phyloP scores from a whole-genome alignment of 2,888 invertebrate species.

The Neria commutata region DNA sequence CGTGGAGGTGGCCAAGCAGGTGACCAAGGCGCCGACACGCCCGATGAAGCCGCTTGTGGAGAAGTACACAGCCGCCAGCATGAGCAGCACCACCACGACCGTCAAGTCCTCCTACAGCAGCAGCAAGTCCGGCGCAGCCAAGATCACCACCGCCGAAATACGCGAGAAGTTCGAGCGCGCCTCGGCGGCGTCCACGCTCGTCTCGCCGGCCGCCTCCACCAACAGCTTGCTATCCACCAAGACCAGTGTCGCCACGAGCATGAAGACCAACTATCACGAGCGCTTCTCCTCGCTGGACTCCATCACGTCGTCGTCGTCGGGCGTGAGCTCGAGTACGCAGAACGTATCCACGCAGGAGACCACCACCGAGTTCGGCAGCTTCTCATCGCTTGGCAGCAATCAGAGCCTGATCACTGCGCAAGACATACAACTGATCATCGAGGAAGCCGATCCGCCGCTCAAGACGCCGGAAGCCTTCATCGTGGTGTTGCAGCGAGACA shows the following conservation, averaged over 20 bases:
- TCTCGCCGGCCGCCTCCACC: constrained; percentile 25
- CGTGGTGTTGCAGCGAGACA: constrained; percentile 71
- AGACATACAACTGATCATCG: constrained; percentile 70
- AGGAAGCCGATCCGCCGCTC: constrained; percentile 71
- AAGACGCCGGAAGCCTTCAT: constrained; percentile 69
- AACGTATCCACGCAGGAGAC: constrained; percentile 60
- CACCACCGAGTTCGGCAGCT: constrained; percentile 61
- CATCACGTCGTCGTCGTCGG: constrained; percentile 60
- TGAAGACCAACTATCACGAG: constrained; percentile 52
- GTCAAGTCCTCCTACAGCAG: not conserved
- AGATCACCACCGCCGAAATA: constrained; percentile 56
- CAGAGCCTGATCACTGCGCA: constrained; percentile 62
- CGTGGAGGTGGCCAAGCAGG: constrained; percentile 48
- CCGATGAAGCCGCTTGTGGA: constrained; percentile 35
- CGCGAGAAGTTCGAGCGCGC: constrained; percentile 57
- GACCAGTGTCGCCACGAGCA: constrained; percentile 5
- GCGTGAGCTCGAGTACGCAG: constrained; percentile 59
- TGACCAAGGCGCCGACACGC: constrained; percentile 26
- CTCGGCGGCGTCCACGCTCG: constrained; percentile 20
- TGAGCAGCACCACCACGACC: not conserved
- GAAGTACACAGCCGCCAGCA: constrained; percentile 34
- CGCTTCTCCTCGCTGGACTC: constrained; percentile 61
- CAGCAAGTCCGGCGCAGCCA: not conserved
- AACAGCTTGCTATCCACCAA: constrained; percentile 29
- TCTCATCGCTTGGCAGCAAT: constrained; percentile 62